Evolutionary conservation across 1,140 invertebrate species (phyloP), one percentile per base, ranked within the genome.

Genomic region (Phymorhynchus buccinoides): DNA sequence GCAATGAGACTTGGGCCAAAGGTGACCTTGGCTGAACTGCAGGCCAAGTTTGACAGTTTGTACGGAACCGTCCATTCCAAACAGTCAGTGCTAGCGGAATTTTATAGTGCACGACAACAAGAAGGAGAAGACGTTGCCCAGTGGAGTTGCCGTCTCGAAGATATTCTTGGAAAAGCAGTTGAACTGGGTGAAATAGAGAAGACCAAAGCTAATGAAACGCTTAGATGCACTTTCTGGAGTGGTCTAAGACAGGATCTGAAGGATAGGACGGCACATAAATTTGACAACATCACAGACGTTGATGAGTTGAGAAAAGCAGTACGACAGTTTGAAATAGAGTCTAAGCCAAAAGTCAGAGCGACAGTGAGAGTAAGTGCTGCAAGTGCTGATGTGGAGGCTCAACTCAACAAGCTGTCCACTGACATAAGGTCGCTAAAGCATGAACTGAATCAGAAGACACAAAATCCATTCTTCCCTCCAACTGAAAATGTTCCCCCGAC

Each of bases 131-230:
- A 77, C 66, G 80, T 83, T 6, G 73, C 86, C 18, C 35, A 79
- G 41, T 88, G 87, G 85, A 77, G 85, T 32, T 80, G 48, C 52
- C 30, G 85, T n/a, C 56, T 88, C 3, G 73, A 88, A 41, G 87
- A 85, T 30, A 78, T 88, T 1, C n/a, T 88, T 1, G 80, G 73
- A 66, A 88, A 83, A 78, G 85, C 68, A 44, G 9, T 85, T 1
- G 84, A 80, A 18, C 42, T 62, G 18, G 81, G 73, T 16, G 30
- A 66, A 1, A 77, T 88, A 0, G 35, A 48, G 1, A 22, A 39
- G 9, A 30, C 22, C 3, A 52, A 80, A 0, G 35, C 68, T 9
- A 84, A 86, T 35, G 27, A 48, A 1, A 86, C 85, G 84, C 62
- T 86, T 7, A 68, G 85, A 77, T 48, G 62, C 22, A 84, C 68